Evolutionary conservation across 1,140 invertebrate species (phyloP), one percentile per base, ranked within the genome.

Genomic region (Hycleus cichorii): DNA sequence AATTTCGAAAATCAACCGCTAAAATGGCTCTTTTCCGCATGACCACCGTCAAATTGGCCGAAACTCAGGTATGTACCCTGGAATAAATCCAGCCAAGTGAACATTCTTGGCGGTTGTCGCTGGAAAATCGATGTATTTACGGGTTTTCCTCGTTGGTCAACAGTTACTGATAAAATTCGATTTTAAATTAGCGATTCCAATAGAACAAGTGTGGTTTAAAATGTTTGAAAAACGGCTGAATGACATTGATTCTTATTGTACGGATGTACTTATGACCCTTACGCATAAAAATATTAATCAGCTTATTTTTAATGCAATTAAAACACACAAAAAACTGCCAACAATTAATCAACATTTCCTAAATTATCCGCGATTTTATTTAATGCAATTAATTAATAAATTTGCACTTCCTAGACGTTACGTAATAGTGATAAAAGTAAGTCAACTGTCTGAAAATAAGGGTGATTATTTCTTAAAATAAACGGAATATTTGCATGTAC

Each of bases 1-100:
- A 24, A 43, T 46, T 26, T 5, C 11, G 11, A 38, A 47, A 12
- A 32, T 18, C 47, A 55, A 11, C 12, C 6, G 10, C 18, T 6
- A 64, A 53, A 60, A 78, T 78, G 76, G 76, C 76, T 66, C 68
- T 78, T 24, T 77, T 77, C 53, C 74, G 75, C 57, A 18, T 68
- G 32, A 63, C 66, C 18, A 49, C 59, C 8, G 44, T 51, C 24
- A 62, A 56, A 56, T 39, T 66, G 11, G 38, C 49, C 39, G 66
- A 68, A 38, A 52, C 49, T 24, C 64, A 64, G 59, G 66, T 68
- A 59, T 58, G 64, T 61, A 12, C n/a, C 18, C 18, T 18, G 18
- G 18, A 18, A 18, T 18, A 18, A 18, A 18, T 18, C 18, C 18
- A 18, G 18, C 18, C 18, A 18, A 18, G 18, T 18, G 18, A 18